Evolutionary conservation across 1,140 invertebrate genomes (phyloP), one percentile per base, ranked within the genome.

Genomic region (Tetraneura akinire): DNA sequence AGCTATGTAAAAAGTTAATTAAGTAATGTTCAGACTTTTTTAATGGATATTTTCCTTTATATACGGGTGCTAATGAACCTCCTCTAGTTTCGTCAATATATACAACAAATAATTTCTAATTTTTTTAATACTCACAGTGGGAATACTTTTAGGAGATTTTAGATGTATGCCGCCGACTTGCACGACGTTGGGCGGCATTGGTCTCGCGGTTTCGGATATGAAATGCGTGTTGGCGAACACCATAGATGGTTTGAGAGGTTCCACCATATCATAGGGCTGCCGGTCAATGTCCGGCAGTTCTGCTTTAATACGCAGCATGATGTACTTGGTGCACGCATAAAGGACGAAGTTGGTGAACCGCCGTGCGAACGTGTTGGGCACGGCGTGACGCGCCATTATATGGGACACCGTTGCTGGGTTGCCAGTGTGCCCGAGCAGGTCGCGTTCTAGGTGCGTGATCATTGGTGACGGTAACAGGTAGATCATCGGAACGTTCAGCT

Each of bases 201-300:
- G 83, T 80, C 83, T 80, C 26, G 83, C 80, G 37, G 81, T 80
- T 18, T 81, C 70, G 29, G 64, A 42, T 3, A 70, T 81, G 49
- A 81, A 82, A 80, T 86, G 84, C 11, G 81, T 82, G 80, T 86
- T 92, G 0, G 90, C n/a, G n/a, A 68, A 68, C 10, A 37, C n/a
- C 9, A 68, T 14, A 9, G 70, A 81, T 10, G 80, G 71, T n/a
- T 53, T 70, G 3, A 49, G 16, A n/a, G 74, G 49, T 23, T 74
- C 29, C 16, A 81, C 80, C 16, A 47, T 60, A 45, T 68, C 64
- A 45, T n/a, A 68, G 11, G 37, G n/a, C 21, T 68, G 29, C 10
- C 1, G 14, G 18, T 45, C n/a, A n/a, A 37, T 37, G 14, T 21
- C 42, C 42, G n/a, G 42, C 16, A 68, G n/a, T 68, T 68, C n/a